Conservation (phyloP, 2,888 invertebrate species). For the Lissocephala sabroskyi region DNA sequence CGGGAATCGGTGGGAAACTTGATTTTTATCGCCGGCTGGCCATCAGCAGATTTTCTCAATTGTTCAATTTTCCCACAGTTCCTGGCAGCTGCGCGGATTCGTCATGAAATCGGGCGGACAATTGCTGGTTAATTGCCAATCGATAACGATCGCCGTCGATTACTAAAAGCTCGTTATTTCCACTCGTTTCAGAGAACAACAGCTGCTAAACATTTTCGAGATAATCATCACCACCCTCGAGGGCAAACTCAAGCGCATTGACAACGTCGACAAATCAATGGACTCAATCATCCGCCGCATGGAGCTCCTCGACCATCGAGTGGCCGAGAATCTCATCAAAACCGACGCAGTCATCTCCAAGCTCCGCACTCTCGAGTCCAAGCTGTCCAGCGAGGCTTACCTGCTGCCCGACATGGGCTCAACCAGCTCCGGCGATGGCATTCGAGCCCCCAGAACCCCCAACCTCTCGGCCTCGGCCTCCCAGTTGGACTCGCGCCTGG, state of each 20-base stretch:
- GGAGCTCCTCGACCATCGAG: constrained; percentile 85
- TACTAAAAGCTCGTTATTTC: no score
- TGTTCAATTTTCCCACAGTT: no score
- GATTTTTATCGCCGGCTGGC: no score
- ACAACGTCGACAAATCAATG: constrained; percentile 89
- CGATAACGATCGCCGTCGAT: no score
- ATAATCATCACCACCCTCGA: constrained; percentile 91
- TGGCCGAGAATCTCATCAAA: constrained; percentile 88
- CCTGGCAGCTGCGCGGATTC: no score
- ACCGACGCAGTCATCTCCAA: constrained; percentile 88
- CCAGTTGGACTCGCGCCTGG: constrained; percentile 78
- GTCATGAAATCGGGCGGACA: no score
- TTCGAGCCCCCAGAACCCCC: constrained; percentile 45
- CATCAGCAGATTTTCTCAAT: no score
- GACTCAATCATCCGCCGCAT: constrained; percentile 90
- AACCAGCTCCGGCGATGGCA: constrained; percentile 33
- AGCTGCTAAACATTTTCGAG: constrained; percentile 90
- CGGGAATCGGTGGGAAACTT: no score
- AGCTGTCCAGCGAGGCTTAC: constrained; percentile 78
- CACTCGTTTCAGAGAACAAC: constrained; percentile 81
- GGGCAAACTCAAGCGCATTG: constrained; percentile 89
- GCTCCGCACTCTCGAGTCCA: constrained; percentile 82
- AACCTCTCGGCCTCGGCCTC: constrained; percentile 30
- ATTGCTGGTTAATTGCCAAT: no score
- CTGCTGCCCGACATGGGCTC: constrained; percentile 43